Conservation (phyloP, 1,140 invertebrate genomes). For the Drosophila truncata region DNA sequence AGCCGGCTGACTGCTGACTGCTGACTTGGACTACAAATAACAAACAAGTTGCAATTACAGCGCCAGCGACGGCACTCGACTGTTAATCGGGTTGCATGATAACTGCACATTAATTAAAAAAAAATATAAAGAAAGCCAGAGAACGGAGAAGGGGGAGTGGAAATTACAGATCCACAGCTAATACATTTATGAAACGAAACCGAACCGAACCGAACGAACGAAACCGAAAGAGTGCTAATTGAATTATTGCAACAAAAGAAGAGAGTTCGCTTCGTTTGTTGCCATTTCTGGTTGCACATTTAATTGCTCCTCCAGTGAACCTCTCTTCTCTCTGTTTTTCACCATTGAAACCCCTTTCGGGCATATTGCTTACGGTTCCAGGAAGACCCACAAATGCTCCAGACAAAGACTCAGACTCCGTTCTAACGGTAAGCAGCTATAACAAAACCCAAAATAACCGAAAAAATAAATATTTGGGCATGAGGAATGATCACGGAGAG, state of each 20-base stretch:
- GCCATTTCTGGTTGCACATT: slow-evolving; percentile 60
- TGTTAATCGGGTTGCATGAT: slow-evolving; percentile 82
- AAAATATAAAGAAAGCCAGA: slow-evolving; percentile 37
- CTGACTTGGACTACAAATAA: slow-evolving; percentile 78
- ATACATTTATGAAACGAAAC: slow-evolving; percentile 82
- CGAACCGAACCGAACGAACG: slow-evolving; percentile 67
- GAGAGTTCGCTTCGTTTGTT: slow-evolving; percentile 64
- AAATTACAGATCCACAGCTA: slow-evolving; percentile 68
- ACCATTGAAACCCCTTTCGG: slow-evolving; percentile 17
- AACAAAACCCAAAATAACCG: slow-evolving; percentile 46
- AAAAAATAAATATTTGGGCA: slow-evolving; percentile 31
- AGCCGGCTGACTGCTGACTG: slow-evolving; percentile 29
- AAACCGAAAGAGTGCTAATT: slow-evolving; percentile 77
- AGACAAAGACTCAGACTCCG: slow-evolving; percentile 56
- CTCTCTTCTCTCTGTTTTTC: neutral
- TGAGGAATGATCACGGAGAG: slow-evolving; percentile 7
- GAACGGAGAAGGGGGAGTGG: slow-evolving; percentile 24
- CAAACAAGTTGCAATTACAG: slow-evolving; percentile 80
- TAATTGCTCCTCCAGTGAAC: slow-evolving; percentile 51
- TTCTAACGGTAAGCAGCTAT: slow-evolving; percentile 79
- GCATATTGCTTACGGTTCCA: slow-evolving; percentile 76
- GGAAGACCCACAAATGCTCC: slow-evolving; percentile 79
- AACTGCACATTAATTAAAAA: slow-evolving; percentile 83
- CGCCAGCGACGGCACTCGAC: slow-evolving; percentile 52
- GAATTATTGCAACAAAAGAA: slow-evolving; percentile 72